A percentile compares a stretch with the other conserved stretches of the same genome.
These are phyloP conservation scores for Pseudotriccus pelzelni DNA, from an alignment of 2,797 vertebrate species.

Conservation along the genomic window DNA sequence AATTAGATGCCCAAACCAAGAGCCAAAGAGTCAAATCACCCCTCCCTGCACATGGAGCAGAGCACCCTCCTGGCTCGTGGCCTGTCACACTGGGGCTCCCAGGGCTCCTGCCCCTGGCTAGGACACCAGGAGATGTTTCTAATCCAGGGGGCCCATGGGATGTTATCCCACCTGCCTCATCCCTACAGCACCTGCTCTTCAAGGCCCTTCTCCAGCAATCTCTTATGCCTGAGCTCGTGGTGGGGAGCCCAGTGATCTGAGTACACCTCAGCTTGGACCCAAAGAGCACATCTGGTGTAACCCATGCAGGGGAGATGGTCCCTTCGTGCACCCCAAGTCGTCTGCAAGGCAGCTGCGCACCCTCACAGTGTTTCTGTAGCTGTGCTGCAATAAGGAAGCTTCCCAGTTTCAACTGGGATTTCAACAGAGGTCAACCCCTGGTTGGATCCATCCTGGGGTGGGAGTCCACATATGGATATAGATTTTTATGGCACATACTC, in stretches of 20 bases:
- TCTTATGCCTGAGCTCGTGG: fast-evolving
- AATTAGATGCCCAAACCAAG: neutral
- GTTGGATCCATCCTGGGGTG: neutral
- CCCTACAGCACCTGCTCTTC: neutral
- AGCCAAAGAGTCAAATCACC: fast-evolving
- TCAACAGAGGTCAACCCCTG: neutral
- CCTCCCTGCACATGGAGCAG: fast-evolving
- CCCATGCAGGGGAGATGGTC: neutral
- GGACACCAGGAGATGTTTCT: neutral
- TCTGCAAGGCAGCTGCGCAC: fast-evolving
- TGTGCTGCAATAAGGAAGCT: fast-evolving
- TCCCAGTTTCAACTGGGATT: neutral
- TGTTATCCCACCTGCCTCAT: neutral
- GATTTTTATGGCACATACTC: neutral
- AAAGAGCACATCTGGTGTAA: too few relatives aligned
- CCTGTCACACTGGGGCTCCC: neutral
- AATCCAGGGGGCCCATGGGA: fast-evolving
- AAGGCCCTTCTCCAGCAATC: neutral
- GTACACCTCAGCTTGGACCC: fast-evolving
- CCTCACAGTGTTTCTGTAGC: neutral
- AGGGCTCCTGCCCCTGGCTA: neutral
- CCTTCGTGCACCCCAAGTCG: fast-evolving
- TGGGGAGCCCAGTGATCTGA: neutral
- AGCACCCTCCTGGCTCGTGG: neutral
- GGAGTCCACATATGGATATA: fast-evolving